Conservation (phyloP, 2,113 vertebrate species). For the Microcebus jonahi region DNA sequence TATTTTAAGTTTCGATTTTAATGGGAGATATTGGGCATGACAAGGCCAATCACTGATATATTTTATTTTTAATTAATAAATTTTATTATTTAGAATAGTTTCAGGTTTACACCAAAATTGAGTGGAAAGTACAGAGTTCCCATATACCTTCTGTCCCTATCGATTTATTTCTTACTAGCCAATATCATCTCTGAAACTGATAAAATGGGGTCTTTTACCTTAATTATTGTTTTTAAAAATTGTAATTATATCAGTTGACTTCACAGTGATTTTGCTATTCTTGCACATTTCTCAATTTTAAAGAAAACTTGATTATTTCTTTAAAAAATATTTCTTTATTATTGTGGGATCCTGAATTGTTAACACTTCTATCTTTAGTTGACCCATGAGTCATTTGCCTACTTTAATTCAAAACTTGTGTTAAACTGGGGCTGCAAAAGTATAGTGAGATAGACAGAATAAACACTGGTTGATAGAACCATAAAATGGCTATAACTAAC, state of each 20-base stretch:
- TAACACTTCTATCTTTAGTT: not conserved
- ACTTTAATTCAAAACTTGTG: not conserved
- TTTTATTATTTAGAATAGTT: not conserved
- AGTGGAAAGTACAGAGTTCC: not conserved
- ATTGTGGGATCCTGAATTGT: not conserved
- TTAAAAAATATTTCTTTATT: not conserved
- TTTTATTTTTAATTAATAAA: not conserved
- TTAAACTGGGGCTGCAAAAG: not conserved
- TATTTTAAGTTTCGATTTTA: constrained; percentile 75
- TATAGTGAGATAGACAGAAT: too few species aligned
- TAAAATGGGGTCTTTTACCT: not conserved
- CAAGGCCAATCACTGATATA: constrained; percentile 51
- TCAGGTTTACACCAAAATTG: not conserved
- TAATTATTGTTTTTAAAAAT: not conserved
- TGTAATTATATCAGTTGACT: not conserved
- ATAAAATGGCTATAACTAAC: too few species aligned
- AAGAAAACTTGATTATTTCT: constrained; percentile 18
- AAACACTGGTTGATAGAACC: too few species aligned
- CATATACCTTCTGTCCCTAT: not conserved
- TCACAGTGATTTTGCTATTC: not conserved
- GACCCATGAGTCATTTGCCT: not conserved
- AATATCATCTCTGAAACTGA: not conserved
- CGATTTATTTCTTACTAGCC: constrained; percentile 37
- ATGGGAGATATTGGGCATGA: constrained; percentile 75
- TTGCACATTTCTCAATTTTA: not conserved